phyloP scores from a whole-genome alignment of 2,797 vertebrate species.

The Xiphophorus birchmanni region DNA sequence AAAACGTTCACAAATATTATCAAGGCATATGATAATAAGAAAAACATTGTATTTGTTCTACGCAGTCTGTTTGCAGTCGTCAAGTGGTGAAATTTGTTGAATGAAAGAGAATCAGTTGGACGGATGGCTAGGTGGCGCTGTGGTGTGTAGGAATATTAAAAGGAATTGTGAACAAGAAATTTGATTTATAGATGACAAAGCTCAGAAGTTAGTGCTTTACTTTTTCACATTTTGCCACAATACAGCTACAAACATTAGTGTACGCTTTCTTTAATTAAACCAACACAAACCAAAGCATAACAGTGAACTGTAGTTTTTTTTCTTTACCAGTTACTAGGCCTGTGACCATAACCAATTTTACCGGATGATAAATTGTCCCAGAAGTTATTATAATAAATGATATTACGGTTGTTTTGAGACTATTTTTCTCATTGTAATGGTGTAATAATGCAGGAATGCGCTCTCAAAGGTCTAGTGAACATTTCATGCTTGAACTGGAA shows the following conservation, averaged over 20 bases:
- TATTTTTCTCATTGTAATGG: no score
- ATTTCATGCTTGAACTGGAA: no score
- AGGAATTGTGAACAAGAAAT: slow-evolving; percentile 35
- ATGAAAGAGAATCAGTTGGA: slow-evolving; percentile 27
- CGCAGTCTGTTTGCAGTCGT: slow-evolving; percentile 11
- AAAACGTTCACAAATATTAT: neutral
- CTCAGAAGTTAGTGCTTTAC: neutral
- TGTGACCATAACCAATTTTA: no score
- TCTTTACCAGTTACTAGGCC: neutral
- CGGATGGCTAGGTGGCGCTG: slow-evolving; percentile 28
- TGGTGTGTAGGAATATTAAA: slow-evolving; percentile 31
- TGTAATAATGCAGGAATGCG: no score
- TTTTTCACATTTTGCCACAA: neutral
- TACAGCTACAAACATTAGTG: neutral
- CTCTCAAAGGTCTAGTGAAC: no score
- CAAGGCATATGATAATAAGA: neutral
- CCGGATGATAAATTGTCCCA: no score
- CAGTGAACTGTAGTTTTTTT: neutral
- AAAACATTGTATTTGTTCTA: neutral
- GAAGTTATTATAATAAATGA: no score
- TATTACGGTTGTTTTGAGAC: no score
- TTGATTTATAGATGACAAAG: slow-evolving; percentile 18
- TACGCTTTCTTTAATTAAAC: neutral
- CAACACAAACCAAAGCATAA: neutral
- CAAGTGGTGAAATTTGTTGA: slow-evolving; percentile 25